Base-by-base conservation (phyloP, 2,888 invertebrate genomes). In the Alloscopus bannaensis region DNA sequence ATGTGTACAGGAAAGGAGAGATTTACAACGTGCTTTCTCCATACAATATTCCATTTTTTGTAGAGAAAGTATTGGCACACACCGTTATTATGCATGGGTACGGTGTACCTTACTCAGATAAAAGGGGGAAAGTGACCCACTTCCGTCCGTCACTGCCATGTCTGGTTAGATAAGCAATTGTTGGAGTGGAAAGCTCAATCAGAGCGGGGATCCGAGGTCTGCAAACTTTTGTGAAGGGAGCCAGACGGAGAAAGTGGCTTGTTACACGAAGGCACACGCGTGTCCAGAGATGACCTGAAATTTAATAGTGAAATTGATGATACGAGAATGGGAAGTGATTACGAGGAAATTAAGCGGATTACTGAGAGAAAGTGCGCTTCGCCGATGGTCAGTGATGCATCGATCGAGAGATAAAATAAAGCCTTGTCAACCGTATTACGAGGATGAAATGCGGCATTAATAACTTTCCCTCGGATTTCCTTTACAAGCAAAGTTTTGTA, bases 161-260 rank as follows among this genome's bases (percentile, higher is more conserved):
- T 50, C 50, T n/a, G 20, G 50, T 50, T 50, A 50, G n/a, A 11
- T 22, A 50, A 20, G 6, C 22, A 2, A 2, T 18, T 18, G 50
- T n/a, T 20, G 50, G 20, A 50, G 50, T 50, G 50, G 50, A 50
- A 50, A 22, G 18, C 22, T 50, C 50, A 50, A 50, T 50, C 50
- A 50, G 20, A 50, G 22, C 11, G n/a, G 50, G 50, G 22, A 20
- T 50, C 50, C 18, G 50, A 11, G 22, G 50, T 50, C 50, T 13
- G 50, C 18, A 50, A 20, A 20, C 50, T 11, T 50, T 50, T 50
- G 20, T 18, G 20, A 50, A 18, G 22, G 22, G 18, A 2, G 20
- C 16, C 50, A 50, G 2, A 22, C 22, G 1, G 42, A 42, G 36
- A 36, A 8, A 13, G 36, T 36, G 36, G 36, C 36, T 8, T 36